Conservation (phyloP, 2,113 vertebrate genomes). For the Pampusana beccarii region DNA sequence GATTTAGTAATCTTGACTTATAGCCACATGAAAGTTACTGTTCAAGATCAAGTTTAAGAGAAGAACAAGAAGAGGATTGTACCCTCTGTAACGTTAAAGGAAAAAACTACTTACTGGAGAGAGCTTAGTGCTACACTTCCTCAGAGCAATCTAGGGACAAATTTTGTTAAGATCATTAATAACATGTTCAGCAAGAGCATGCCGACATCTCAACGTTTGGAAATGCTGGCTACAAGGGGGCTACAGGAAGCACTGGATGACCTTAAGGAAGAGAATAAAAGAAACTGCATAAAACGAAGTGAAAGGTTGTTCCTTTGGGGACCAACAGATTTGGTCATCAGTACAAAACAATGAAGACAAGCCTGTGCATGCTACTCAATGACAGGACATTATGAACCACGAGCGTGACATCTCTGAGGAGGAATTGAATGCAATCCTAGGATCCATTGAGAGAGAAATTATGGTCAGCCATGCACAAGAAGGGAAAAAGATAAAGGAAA, state of each 20-base stretch:
- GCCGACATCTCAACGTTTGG: background rate
- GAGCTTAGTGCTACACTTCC: background rate
- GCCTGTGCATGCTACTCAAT: background rate
- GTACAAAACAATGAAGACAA: conserved; percentile 16
- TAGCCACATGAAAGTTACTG: background rate
- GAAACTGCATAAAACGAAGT: background rate
- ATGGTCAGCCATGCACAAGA: background rate
- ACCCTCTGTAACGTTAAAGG: background rate
- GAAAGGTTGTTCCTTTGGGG: conserved; percentile 6
- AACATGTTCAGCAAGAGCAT: background rate
- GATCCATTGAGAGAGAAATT: conserved; percentile 3
- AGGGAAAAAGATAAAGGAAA: background rate
- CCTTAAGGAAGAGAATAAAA: background rate
- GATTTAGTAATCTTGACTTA: conserved; percentile 18
- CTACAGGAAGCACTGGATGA: background rate
- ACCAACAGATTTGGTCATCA: conserved; percentile 15
- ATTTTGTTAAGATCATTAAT: background rate
- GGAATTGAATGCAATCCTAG: background rate
- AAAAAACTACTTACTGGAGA: background rate
- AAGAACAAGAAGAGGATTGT: background rate
- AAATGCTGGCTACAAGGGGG: background rate
- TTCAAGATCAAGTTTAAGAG: background rate
- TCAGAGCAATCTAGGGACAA: background rate
- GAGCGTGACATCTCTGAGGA: background rate
- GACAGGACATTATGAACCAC: background rate